phyloP scores from a whole-genome alignment of 1,140 invertebrate species.

The Bradynema listronoti region DNA sequence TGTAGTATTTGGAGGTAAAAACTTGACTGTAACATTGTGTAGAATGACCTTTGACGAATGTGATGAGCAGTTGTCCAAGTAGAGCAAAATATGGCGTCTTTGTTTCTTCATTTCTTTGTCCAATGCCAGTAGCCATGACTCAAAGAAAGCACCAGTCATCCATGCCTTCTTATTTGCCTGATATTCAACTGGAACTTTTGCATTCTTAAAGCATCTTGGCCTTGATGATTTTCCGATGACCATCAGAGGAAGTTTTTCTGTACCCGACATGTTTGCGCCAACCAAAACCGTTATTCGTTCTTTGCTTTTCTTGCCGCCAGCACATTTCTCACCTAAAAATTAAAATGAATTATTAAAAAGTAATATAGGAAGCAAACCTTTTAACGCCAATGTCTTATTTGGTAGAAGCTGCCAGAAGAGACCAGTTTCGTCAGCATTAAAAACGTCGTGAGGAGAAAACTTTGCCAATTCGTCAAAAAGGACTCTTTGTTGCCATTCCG shows the following conservation, averaged over 20 bases:
- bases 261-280: constrained; percentile 58
- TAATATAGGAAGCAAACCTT: too few relatives aligned
- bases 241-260: constrained; percentile 59
- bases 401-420: constrained; percentile 3
- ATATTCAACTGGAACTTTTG: constrained; percentile 59
- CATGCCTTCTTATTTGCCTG: constrained; percentile 60
- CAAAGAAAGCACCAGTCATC: constrained; percentile 60
- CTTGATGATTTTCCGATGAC: constrained; percentile 61
- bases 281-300: constrained; percentile 60
- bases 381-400: background rate
- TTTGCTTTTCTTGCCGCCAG: constrained; percentile 60
- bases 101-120: constrained; percentile 34
- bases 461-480: too few relatives aligned
- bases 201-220: constrained; percentile 60
- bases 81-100: constrained; percentile 30
- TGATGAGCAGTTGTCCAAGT: constrained; percentile 37
- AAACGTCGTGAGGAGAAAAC: constrained; percentile 1
- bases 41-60: constrained; percentile 20
- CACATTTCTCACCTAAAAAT: constrained; percentile 2
- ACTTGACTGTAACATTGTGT: constrained; percentile 21
- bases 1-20: constrained; percentile 35
- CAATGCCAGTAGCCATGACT: constrained; percentile 36
- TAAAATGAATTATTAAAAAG: too few relatives aligned
- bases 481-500: too few relatives aligned
- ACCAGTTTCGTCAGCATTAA: constrained; percentile 6